phyloP scores from a whole-genome alignment of 1,140 invertebrate species.

The Zaprionus ghesquierei region DNA sequence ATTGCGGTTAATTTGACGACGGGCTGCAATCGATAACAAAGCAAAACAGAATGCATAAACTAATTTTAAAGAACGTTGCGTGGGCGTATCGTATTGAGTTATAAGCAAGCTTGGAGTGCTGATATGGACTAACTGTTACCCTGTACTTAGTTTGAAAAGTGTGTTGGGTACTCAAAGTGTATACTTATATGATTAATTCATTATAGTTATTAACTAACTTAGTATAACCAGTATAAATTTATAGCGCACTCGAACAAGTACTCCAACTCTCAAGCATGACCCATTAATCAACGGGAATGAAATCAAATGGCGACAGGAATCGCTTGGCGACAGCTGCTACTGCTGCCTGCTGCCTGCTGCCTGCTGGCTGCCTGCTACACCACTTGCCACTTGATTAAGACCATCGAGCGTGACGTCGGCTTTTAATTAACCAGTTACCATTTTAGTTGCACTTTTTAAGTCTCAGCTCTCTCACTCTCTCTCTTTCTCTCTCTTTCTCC shows the following conservation, averaged over 20 bases:
- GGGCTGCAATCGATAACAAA: slow-evolving; percentile 5
- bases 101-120: neutral
- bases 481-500: neutral
- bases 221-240: neutral
- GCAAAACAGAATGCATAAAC: neutral
- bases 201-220: no score
- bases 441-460: neutral
- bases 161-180: no score
- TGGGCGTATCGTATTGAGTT: neutral
- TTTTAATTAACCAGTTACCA: slow-evolving; percentile 30
- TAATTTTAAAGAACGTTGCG: neutral
- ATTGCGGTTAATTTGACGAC: slow-evolving; percentile 62
- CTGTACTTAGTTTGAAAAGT: neutral
- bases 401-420: slow-evolving; percentile 18
- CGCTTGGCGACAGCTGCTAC: slow-evolving; percentile 8
- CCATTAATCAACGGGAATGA: slow-evolving; percentile 39
- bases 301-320: slow-evolving; percentile 35
- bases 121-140: neutral
- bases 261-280: neutral
- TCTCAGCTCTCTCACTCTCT: neutral
- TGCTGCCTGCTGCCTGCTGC: no score
- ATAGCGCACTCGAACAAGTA: neutral
- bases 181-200: no score
- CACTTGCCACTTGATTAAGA: slow-evolving; percentile 36
- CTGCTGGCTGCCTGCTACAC: neutral